Evolutionary conservation across 64 coral and sea anemone genomes (phyloP).

Genomic region (Pocillopora damicornis): DNA sequence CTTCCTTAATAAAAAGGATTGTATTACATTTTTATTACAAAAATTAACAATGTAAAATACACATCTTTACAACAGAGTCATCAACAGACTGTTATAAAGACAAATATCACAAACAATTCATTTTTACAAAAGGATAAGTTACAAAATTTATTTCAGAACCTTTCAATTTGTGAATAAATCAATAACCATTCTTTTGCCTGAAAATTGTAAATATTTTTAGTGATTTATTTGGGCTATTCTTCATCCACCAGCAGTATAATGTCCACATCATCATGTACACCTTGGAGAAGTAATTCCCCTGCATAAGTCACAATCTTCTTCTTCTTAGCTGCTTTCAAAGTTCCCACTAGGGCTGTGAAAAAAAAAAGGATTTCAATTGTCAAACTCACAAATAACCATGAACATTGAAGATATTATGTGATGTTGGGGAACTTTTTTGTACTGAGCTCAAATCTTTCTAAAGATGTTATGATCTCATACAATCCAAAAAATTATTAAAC

Average conservation of each 20-base stretch:
- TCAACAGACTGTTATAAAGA: too few relatives aligned
- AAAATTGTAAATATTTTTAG: neutral
- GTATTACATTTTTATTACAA: too few relatives aligned
- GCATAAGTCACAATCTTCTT: constrained; percentile 92
- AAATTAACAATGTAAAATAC: too few relatives aligned
- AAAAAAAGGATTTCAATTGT: neutral
- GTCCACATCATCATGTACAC: constrained; percentile 95
- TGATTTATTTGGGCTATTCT: neutral
- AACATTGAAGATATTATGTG: too few relatives aligned
- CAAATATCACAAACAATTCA: too few relatives aligned
- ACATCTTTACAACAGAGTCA: too few relatives aligned
- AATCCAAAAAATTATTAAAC: neutral
- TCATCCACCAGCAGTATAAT: constrained; percentile 85
- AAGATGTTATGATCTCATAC: too few relatives aligned
- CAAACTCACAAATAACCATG: too few relatives aligned
- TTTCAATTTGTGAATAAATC: neutral
- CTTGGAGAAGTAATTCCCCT: constrained; percentile 91
- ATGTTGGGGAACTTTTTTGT: too few relatives aligned
- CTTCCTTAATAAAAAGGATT: too few relatives aligned
- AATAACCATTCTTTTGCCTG: neutral
- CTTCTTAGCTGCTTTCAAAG: constrained; percentile 94
- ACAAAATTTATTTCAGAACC: too few relatives aligned
- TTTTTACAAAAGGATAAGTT: neutral
- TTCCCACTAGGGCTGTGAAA: constrained; percentile 90
- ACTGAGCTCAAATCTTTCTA: too few relatives aligned